Conservation (phyloP, 2,888 invertebrate genomes). For the Orchesellides sinensis region DNA sequence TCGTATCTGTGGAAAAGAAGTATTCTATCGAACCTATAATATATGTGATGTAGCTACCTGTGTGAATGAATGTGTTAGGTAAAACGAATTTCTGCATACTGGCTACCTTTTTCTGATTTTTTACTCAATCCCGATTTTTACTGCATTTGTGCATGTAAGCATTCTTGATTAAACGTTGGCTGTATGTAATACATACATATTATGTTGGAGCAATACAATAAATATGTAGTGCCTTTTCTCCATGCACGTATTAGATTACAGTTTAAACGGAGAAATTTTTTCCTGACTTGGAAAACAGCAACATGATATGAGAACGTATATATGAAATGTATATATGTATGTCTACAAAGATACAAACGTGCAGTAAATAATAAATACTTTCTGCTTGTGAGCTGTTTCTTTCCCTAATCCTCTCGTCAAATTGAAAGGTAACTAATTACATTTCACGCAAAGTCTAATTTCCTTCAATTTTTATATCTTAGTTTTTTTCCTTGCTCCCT, state of each 20-base stretch:
- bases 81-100: no score
- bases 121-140: slow-evolving; percentile 27
- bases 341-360: background rate
- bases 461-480: slow-evolving; percentile 65
- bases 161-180: slow-evolving; percentile 26
- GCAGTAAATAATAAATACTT: slow-evolving; percentile 44
- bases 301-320: no score
- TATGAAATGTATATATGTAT: background rate
- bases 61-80: no score
- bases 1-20: no score
- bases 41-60: no score
- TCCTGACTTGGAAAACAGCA: no score
- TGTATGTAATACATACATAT: slow-evolving; percentile 24
- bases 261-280: slow-evolving; percentile 10
- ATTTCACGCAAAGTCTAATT: slow-evolving; percentile 75
- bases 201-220: no score
- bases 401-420: slow-evolving; percentile 74
- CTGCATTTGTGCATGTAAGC: slow-evolving; percentile 53
- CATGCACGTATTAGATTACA: background rate
- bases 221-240: background rate
- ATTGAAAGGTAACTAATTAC: slow-evolving; percentile 76
- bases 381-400: slow-evolving; percentile 55
- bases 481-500: background rate
- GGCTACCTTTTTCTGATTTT: no score
- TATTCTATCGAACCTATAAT: no score